These are phyloP conservation scores for Abrostola triplasia DNA, from an alignment of 2,888 invertebrate genomes.

Conservation along the genomic window DNA sequence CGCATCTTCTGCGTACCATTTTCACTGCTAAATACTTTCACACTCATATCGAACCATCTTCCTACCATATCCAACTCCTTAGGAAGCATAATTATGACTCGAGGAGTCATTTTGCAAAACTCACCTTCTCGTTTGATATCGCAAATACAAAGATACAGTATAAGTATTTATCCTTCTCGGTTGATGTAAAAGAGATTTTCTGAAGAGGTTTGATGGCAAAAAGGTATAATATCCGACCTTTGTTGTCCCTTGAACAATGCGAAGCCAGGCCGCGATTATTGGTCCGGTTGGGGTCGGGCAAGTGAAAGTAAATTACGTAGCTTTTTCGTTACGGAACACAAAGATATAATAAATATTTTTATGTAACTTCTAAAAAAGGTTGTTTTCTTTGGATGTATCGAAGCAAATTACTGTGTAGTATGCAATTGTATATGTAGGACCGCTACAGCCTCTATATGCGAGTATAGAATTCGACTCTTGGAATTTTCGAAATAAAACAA, in stretches of 20 bases:
- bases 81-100: no score
- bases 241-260: slow-evolving; percentile 58
- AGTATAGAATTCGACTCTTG: no score
- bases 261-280: slow-evolving; percentile 52
- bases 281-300: slow-evolving; percentile 44
- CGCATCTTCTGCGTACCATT: no score
- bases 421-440: neutral
- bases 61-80: no score
- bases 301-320: slow-evolving; percentile 54
- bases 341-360: slow-evolving; percentile 4
- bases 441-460: no score
- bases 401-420: neutral
- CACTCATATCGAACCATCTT: no score
- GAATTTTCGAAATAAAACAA: no score
- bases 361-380: slow-evolving; percentile 1
- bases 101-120: neutral
- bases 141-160: neutral
- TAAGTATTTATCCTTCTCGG: slow-evolving; percentile 8
- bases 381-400: neutral
- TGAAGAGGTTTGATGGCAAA: slow-evolving; percentile 39
- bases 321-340: slow-evolving; percentile 31
- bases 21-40: no score
- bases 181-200: slow-evolving; percentile 47
- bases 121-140: neutral
- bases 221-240: slow-evolving; percentile 53